Evolutionary conservation across 2,797 vertebrate genomes (phyloP), one percentile per base, ranked within the genome.

Genomic region (Rhynchonycteris naso): DNA sequence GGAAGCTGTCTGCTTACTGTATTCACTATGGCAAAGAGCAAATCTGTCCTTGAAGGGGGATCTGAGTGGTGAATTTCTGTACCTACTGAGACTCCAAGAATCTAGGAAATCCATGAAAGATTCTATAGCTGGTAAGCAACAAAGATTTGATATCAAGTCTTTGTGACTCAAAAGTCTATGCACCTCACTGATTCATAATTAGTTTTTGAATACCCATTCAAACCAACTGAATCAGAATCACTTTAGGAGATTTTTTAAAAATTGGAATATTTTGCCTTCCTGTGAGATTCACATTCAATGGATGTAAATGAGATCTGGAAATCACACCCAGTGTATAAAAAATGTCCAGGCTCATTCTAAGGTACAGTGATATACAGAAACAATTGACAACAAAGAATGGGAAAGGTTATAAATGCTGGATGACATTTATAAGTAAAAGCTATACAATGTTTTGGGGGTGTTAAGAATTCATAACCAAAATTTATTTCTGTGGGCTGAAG

Each of bases 111-210:
- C 63, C 76, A 14, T 71, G 26, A 72, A 75, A 83, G 7, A 12
- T 52, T 83, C 24, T 35, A 38, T 7, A 90, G 24, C n/a, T 71
- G 66, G 8, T 85, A 30, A 88, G 12, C 38, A 5, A 52, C 26
- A 93, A 69, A 91, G n/a, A 63, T 78, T 43, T 94, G 58, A 61
- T 76, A 72, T 7, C n/a, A 88, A 43, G 18, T 76, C 33, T 88
- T 91, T 76, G n/a, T 95, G 47, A 63, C 16, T 63, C 38, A 71
- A 85, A 95, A 78, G 52, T 72, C 78, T 2, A n/a, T 26, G 12
- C 56, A 3, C 15, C 16, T 69, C 28, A 63, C 24, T 24, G 76
- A 65, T 66, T 83, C 16, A 95, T 47, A 59, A 69, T 56, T 26
- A 2, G 18, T 78, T 84, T 93, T 28, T 30, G 72, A 78, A 56